Evolutionary conservation across 1,140 invertebrate genomes (phyloP), one percentile per base, ranked within the genome.

Genomic region (Leptestheria dahalacensis): DNA sequence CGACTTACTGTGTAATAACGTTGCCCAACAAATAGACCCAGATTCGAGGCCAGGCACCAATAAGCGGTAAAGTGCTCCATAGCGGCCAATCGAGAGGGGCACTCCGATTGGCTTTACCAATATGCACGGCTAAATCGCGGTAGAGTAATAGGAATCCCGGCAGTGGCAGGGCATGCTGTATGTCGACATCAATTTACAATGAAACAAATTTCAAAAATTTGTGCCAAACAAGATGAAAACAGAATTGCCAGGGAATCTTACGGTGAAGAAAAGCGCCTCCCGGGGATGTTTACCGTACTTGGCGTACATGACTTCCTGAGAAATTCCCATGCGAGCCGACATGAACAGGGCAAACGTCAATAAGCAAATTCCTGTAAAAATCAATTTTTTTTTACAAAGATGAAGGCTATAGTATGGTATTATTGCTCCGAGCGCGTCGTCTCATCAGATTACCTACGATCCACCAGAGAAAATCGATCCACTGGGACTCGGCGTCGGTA

Each of bases 291-390:
- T 98, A 54, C 95, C 95, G 74, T 86, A 84, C 59, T 82, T 81
- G 60, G 75, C 74, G 68, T 93, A 92, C 3, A 98, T 72, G 9
- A 80, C 80, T 75, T 99, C 94, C 75, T 99, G 96, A 71, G 88
- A 96, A 61, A 99, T 91, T 2, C 95, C 96, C 87, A 98, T 91
- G 61, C 87, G 76, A 4, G 96, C 92, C 1, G 95, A 97, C 59
- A 96, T 76, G 62, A 99, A 86, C 29, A 99, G 72, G 0, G 92
- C 91, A 61, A 88, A 77, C 0, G 88, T 89, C 11, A 99, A 73
- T 64, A 97, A 79, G 1, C 74, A 70, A 62, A 99, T 91, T 18
- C 95, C 83, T 75, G 71, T 64, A 63, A 68, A 60, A 59, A 54
- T 46, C 23, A 62, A 61, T 28, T 0, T 52, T 10, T 20, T 28